Evolutionary conservation across 2,113 vertebrate species (phyloP), one percentile per base, ranked within the genome.

Genomic region (Cygnus atratus): DNA sequence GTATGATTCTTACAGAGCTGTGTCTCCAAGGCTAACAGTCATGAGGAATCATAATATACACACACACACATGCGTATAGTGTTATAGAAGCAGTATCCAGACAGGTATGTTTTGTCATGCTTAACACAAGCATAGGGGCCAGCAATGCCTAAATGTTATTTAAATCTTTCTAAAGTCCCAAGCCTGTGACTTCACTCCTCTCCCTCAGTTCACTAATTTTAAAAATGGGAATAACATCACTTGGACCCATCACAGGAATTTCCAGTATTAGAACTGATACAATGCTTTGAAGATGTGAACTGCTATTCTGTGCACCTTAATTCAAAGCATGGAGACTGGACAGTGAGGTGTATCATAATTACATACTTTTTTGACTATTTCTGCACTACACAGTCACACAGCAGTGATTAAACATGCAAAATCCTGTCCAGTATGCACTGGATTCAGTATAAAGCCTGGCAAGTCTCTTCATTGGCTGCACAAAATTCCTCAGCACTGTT

Each of bases 401-500:
- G 52, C 37, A 87, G 63, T 68, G 44, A 87, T 87, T 94, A 94
- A 88, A 76, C 48, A 73, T 24, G 55, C 66, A 93, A 94, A 93
- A 79, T 74, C 73, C 76, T 63, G 39, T 58, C 73, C 74, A 72
- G 66, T 41, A 59, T 0, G 3, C 75, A 41, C 58, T 70, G 26
- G 68, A 67, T 86, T 85, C 95, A 58, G 52, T 25, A 48, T 52
- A 94, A 95, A 92, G 44, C 76, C 77, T 67, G 19, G 41, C 65
- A 86, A 86, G 41, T 37, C 83, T 93, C 43, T 84, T 78, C 73
- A 63, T 19, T 54, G 66, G 35, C 76, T 94, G 39, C 66, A 66
- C 44, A 91, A 62, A 95, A 80, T 84, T 92, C 72, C 73, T 83
- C 48, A 81, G 66, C 26, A 19, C 24, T 33, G 48, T 21, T 68